Evolutionary conservation across 2,113 vertebrate species (phyloP), one percentile per base, ranked within the genome.

Genomic region (Elephas maximus): DNA sequence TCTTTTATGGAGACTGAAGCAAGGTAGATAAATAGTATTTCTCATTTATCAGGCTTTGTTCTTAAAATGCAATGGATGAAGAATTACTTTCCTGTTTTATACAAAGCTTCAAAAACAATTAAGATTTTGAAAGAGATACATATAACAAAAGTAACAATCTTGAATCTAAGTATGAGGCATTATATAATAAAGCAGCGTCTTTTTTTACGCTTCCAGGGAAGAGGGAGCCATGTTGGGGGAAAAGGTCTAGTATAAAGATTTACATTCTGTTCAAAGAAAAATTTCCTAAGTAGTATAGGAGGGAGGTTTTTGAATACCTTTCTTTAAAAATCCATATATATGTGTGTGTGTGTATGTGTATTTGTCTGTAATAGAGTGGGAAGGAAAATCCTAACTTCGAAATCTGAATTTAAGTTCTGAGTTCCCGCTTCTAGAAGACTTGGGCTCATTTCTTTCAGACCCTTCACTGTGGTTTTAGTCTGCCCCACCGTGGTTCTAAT

Each of bases 141-240:
- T 80, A 87, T 73, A 57, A 82, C 78, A 21, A 88, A 74, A 88
- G n/a, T 76, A 78, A 91, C 81, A 91, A 74, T 74, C 33, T 90
- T 82, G 41, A 93, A 60, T 77, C 21, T 37, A 57, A 65, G 51
- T 41, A 3, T 24, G 74, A 88, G 24, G 18, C 6, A 14, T n/a
- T 88, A 10, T 23, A 30, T 79, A 57, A 74, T 21, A 65, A 71
- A 79, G n/a, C 44, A 44, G 37, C 33, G 37, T 0, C 85, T 48
- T 1, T 1, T 71, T 10, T 84, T 37, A 17, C 83, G 15, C 30
- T 23, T 28, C 8, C 63, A 45, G 33, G 2, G 2, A 79, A 74
- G n/a, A 78, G 26, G 24, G 60, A 71, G 26, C 69, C 2, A 33
- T 8, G 28, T 18, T 37, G 33, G 26, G 12, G 9, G 57, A 28